Evolutionary conservation across 2,888 invertebrate genomes (phyloP).

Genomic region (Pristionchus maxplancki): DNA sequence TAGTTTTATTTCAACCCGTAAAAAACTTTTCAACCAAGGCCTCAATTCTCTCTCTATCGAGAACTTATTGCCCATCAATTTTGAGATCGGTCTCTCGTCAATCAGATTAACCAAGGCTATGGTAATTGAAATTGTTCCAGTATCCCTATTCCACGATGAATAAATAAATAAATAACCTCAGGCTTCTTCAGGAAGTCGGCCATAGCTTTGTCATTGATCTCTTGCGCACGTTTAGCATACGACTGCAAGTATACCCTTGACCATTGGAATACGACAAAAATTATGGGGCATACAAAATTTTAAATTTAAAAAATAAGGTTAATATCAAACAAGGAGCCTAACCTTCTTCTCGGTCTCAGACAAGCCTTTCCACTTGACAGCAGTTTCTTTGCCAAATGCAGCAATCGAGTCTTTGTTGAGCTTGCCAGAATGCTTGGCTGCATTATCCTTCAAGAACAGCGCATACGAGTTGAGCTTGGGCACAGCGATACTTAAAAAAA

Average conservation of each 20-base stretch:
- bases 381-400: constrained; percentile 47
- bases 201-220: constrained; percentile 41
- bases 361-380: constrained; percentile 53
- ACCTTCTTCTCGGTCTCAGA: constrained; percentile 53
- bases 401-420: constrained; percentile 27
- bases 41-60: no score
- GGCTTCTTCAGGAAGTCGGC: constrained; percentile 47
- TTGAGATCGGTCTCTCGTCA: no score
- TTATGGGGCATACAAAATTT: no score
- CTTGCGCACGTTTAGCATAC: not conserved
- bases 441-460: constrained; percentile 44
- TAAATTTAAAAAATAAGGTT: not conserved
- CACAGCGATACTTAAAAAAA: constrained; percentile 44
- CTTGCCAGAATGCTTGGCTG: not conserved
- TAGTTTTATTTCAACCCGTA: no score
- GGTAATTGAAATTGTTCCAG: no score
- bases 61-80: no score
- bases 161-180: not conserved
- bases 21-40: no score
- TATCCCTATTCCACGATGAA: no score
- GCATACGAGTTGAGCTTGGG: constrained; percentile 31
- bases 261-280: not conserved
- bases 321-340: not conserved
- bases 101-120: no score
- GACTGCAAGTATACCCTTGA: not conserved